These are phyloP conservation scores for Eidolon helvum DNA, from an alignment of 2,113 vertebrate genomes.

Conservation along the genomic window DNA sequence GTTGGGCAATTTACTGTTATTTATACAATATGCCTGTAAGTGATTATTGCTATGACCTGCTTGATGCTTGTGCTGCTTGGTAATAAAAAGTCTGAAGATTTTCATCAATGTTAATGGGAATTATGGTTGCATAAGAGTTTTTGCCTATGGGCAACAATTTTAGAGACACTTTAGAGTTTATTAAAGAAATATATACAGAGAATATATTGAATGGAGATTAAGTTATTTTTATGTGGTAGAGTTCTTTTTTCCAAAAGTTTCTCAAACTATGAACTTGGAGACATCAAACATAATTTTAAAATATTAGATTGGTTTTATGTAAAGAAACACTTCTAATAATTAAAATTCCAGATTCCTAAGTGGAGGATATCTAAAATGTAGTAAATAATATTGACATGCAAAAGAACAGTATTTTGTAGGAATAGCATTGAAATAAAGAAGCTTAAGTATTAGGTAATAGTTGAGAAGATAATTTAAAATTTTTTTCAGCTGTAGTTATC, in stretches of 20 bases:
- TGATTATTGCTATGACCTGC: not conserved
- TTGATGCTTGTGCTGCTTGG: not conserved
- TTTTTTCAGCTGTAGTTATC: not conserved
- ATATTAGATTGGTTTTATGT: not conserved
- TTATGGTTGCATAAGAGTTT: constrained; percentile 34
- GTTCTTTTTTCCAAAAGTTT: not conserved
- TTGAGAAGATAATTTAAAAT: not conserved
- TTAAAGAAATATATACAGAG: not conserved
- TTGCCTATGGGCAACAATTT: not conserved
- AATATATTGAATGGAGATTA: not conserved
- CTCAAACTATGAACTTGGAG: not conserved
- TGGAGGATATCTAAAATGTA: not conserved
- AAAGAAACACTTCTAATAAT: not conserved
- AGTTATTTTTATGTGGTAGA: not conserved
- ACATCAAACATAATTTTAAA: not conserved
- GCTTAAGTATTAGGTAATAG: not conserved
- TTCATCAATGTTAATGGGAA: not conserved
- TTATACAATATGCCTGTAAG: not conserved
- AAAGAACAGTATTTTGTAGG: not conserved
- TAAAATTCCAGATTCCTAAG: not conserved
- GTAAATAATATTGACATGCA: not conserved
- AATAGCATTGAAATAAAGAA: constrained; percentile 1
- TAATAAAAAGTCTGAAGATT: not conserved
- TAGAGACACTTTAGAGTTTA: constrained; percentile 12
- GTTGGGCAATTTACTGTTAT: not conserved